Conservation (phyloP, 2,888 invertebrate species). For the Coelinius sp. region DNA sequence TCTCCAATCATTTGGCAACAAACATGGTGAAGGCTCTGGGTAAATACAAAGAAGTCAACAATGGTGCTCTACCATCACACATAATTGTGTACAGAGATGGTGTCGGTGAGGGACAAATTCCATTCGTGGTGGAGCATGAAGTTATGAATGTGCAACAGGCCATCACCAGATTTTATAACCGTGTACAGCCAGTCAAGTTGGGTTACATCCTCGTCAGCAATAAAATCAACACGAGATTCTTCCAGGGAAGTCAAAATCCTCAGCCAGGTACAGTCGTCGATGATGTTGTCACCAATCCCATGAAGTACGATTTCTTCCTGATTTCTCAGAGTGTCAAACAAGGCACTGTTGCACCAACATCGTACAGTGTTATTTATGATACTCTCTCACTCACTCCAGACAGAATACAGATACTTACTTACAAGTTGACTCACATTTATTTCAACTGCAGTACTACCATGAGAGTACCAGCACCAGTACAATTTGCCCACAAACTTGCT, state of each 20-base stretch:
- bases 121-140: conserved; percentile 84
- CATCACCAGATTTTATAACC: conserved; percentile 73
- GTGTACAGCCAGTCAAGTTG: conserved; percentile 70
- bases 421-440: conserved; percentile 90
- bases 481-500: conserved; percentile 95
- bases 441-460: conserved; percentile 89
- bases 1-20: conserved; percentile 80
- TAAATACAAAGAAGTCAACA: conserved; percentile 72
- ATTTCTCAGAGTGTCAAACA: conserved; percentile 89
- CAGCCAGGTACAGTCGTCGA: conserved; percentile 91
- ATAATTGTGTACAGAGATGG: conserved; percentile 93
- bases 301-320: conserved; percentile 89
- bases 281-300: conserved; percentile 85
- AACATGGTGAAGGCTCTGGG: conserved; percentile 74
- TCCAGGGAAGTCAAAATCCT: conserved; percentile 76
- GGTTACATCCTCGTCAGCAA: conserved; percentile 91
- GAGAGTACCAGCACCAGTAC: conserved; percentile 90
- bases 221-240: conserved; percentile 86
- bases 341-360: conserved; percentile 93
- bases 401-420: conserved; percentile 85
- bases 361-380: conserved; percentile 89
- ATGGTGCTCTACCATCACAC: conserved; percentile 74
- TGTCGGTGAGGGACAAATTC: conserved; percentile 93
- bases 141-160: conserved; percentile 75
- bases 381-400: conserved; percentile 80